These are phyloP conservation scores for Aphelocoma coerulescens DNA, from an alignment of 2,113 vertebrate genomes.

Conservation along the genomic window DNA sequence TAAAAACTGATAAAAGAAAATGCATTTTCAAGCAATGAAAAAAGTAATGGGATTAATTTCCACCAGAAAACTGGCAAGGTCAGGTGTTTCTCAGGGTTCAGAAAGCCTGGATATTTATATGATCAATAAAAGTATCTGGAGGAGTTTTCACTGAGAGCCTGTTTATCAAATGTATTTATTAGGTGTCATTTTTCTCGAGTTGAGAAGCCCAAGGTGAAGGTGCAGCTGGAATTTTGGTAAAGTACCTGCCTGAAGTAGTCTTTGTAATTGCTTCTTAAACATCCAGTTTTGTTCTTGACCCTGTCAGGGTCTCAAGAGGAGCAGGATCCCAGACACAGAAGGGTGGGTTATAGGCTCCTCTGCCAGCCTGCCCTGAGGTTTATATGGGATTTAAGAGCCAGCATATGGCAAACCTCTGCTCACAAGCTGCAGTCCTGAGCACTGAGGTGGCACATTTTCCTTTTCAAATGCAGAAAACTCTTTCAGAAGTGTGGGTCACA, in stretches of 20 bases:
- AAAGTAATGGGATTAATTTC: background rate
- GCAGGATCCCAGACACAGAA: too few species aligned
- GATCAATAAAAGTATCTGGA: background rate
- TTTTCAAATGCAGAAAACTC: background rate
- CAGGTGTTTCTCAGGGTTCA: background rate
- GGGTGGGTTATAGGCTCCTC: background rate
- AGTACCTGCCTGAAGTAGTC: background rate
- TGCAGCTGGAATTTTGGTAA: background rate
- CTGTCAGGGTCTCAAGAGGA: background rate
- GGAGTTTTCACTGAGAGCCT: background rate
- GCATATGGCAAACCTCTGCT: background rate
- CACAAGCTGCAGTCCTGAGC: background rate
- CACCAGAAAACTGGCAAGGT: background rate
- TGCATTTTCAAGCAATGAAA: background rate
- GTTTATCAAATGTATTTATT: background rate
- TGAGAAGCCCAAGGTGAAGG: background rate
- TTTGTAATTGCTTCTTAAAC: background rate
- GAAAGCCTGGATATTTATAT: background rate
- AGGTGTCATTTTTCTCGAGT: background rate
- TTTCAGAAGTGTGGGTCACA: background rate
- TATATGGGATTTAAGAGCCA: rapidly evolving
- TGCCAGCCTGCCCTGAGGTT: background rate
- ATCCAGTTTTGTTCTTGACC: background rate
- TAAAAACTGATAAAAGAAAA: constrained; percentile 47
- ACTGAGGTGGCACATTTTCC: background rate